Evolutionary conservation across 2,797 vertebrate species (phyloP).

Genomic region (Helicolenus hilgendorfi): DNA sequence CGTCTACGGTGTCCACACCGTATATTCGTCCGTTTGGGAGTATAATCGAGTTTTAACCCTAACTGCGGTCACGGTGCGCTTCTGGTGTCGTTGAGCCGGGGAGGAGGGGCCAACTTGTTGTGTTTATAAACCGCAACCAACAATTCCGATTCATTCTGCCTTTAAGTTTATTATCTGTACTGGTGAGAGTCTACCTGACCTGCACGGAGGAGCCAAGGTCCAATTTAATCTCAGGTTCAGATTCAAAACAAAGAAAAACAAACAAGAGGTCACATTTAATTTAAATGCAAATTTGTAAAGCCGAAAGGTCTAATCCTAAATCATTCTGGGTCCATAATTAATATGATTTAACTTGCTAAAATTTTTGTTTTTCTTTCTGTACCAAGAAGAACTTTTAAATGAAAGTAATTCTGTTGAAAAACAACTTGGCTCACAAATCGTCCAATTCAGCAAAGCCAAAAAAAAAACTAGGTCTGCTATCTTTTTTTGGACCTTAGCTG

Average conservation of each 20-base stretch:
- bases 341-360: background rate
- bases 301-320: background rate
- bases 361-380: background rate
- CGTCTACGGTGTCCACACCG: too few relatives aligned
- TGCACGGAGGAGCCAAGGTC: too few relatives aligned
- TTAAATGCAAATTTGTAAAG: conserved; percentile 13
- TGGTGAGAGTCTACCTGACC: background rate
- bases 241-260: background rate
- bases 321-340: background rate
- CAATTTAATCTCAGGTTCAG: background rate
- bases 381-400: background rate
- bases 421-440: background rate
- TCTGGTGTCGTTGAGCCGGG: background rate
- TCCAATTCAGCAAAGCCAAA: background rate
- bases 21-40: too few relatives aligned
- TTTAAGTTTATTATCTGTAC: background rate
- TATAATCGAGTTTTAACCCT: background rate
- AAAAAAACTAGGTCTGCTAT: background rate
- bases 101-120: background rate
- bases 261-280: background rate
- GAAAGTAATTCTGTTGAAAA: background rate
- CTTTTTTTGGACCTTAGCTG: background rate
- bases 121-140: background rate
- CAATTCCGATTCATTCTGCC: background rate
- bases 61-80: background rate